Evolutionary conservation across 2,888 invertebrate genomes (phyloP).

Genomic region (Caenorhabditis sp.): DNA sequence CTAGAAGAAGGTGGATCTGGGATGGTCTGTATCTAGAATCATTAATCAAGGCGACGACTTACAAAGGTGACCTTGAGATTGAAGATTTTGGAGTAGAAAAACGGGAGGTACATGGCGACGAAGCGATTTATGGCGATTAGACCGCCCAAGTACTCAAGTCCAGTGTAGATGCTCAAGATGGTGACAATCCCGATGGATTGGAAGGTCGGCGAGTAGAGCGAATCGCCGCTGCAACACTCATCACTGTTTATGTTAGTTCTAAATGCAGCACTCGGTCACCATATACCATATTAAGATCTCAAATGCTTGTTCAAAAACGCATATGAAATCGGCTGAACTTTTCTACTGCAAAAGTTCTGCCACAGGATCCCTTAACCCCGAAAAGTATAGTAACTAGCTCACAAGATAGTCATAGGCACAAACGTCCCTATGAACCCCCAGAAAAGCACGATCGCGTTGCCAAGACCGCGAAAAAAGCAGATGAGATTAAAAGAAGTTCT

Average conservation of each 20-base stretch:
- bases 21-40: neutral
- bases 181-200: constrained; percentile 21
- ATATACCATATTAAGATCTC: too few species aligned
- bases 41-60: neutral
- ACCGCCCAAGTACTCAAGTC: constrained; percentile 16
- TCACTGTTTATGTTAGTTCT: too few species aligned
- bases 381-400: neutral
- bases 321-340: too few species aligned
- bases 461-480: constrained; percentile 36
- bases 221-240: neutral
- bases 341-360: too few species aligned
- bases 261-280: too few species aligned
- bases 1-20: neutral
- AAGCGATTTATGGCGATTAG: constrained; percentile 40
- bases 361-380: too few species aligned
- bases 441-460: constrained; percentile 19
- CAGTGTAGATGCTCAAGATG: constrained; percentile 12
- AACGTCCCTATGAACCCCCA: constrained; percentile 38
- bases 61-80: neutral
- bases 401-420: constrained; percentile 26
- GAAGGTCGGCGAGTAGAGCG: constrained; percentile 27
- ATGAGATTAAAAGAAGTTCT: constrained; percentile 20
- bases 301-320: too few species aligned
- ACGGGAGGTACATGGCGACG: constrained; percentile 22
- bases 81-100: neutral